Percentiles rank a stretch among this genome's conserved stretches.
phyloP scores from a whole-genome alignment of 2,888 invertebrate genomes.

The Parthenolecanium corni region DNA sequence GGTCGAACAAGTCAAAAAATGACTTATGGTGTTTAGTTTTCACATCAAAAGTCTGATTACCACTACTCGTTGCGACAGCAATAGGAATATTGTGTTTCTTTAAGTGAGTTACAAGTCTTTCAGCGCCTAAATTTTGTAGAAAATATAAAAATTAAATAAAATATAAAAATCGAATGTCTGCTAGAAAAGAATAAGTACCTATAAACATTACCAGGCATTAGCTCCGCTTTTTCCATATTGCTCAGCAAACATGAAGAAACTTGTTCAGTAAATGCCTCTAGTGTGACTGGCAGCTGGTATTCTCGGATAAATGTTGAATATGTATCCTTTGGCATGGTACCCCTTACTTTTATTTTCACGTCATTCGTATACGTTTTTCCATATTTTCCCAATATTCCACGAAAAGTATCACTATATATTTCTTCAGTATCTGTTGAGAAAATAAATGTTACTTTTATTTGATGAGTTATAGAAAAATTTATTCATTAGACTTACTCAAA shows the following conservation, averaged over 20 bases:
- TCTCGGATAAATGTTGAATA: constrained; percentile 56
- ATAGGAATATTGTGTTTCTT: constrained; percentile 63
- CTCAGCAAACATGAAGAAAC: constrained; percentile 49
- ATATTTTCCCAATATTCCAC: constrained; percentile 55
- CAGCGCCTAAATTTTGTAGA: constrained; percentile 55
- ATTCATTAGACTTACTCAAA: constrained; percentile 42
- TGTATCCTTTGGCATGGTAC: constrained; percentile 57
- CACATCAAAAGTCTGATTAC: constrained; percentile 55
- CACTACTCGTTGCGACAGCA: constrained; percentile 78
- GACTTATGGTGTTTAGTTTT: constrained; percentile 55
- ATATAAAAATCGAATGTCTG: too few species aligned
- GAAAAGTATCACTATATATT: constrained; percentile 62
- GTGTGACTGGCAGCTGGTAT: constrained; percentile 53
- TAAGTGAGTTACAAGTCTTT: constrained; percentile 62
- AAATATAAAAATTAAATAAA: too few species aligned
- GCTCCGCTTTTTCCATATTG: constrained; percentile 49
- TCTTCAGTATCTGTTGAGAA: constrained; percentile 60
- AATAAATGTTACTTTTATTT: too few species aligned
- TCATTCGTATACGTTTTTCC: constrained; percentile 69
- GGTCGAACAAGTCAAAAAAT: constrained; percentile 57
- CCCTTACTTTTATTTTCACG: constrained; percentile 62
- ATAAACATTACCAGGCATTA: constrained; percentile 60
- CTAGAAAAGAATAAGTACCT: constrained; percentile 11
- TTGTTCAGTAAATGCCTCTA: constrained; percentile 53
- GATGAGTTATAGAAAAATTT: neutral